These are phyloP conservation scores for Zygogramma bicolorata DNA, from an alignment of 2,888 invertebrate genomes.

Conservation along the genomic window DNA sequence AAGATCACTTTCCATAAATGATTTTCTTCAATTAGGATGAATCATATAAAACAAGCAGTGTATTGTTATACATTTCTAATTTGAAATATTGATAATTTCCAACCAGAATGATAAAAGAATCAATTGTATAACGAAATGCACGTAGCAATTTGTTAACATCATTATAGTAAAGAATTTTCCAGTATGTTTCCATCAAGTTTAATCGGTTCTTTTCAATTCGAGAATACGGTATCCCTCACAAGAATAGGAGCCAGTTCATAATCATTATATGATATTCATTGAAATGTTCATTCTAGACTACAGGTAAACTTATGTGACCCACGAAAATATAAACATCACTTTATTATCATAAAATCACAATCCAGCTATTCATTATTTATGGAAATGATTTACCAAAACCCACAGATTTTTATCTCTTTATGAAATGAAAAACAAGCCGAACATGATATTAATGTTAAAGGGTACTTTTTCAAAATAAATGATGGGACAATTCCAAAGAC, in stretches of 20 bases:
- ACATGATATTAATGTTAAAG: conserved; percentile 56
- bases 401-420: conserved; percentile 46
- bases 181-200: too few species aligned
- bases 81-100: too few species aligned
- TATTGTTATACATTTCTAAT: too few species aligned
- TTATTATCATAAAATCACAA: conserved; percentile 45
- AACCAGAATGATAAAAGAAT: too few species aligned
- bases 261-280: conserved; percentile 10
- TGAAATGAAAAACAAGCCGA: conserved; percentile 49
- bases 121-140: too few species aligned
- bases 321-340: conserved; percentile 35
- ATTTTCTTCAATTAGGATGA: too few species aligned
- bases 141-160: too few species aligned
- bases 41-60: too few species aligned
- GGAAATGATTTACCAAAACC: conserved; percentile 43
- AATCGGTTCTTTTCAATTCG: neutral
- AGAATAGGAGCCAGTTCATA: conserved; percentile 12
- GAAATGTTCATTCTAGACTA: conserved; percentile 1
- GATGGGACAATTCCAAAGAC: conserved; percentile 59
- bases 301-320: conserved; percentile 27
- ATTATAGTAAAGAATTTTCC: too few species aligned
- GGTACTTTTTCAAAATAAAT: conserved; percentile 56
- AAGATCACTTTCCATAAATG: too few species aligned
- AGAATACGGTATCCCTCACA: too few species aligned
- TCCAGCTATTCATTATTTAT: conserved; percentile 46